Conservation (phyloP, 2,888 invertebrate genomes). For the Meta bourneti region DNA sequence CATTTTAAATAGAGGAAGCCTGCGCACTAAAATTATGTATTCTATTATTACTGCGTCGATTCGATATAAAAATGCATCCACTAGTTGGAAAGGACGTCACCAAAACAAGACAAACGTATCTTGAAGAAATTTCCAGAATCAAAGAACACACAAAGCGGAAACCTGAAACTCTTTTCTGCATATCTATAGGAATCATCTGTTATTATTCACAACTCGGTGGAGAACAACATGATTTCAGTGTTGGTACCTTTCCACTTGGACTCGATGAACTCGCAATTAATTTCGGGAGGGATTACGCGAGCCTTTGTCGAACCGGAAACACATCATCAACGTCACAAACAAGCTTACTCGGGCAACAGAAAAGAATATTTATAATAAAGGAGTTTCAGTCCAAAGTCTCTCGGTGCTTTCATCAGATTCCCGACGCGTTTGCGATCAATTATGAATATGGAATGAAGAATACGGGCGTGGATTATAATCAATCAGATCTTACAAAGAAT, state of each 20-base stretch:
- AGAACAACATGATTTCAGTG: not conserved
- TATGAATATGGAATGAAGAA: slow-evolving; percentile 24
- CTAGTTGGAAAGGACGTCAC: not conserved
- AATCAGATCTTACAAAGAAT: slow-evolving; percentile 5
- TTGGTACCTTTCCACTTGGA: slow-evolving; percentile 28
- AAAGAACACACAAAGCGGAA: not conserved
- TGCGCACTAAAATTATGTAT: not conserved
- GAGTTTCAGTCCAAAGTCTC: slow-evolving; percentile 6
- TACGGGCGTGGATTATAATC: not conserved
- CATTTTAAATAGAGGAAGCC: not conserved
- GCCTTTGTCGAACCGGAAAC: slow-evolving; percentile 48
- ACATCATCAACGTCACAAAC: slow-evolving; percentile 49
- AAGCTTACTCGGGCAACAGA: slow-evolving; percentile 34
- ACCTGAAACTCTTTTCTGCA: not conserved
- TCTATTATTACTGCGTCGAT: no score
- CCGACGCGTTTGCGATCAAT: slow-evolving; percentile 8
- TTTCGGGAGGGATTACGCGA: slow-evolving; percentile 54
- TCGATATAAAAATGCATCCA: no score
- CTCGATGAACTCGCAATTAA: slow-evolving; percentile 38
- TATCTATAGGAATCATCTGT: not conserved
- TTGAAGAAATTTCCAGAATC: not conserved
- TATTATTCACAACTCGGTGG: no score
- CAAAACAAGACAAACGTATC: not conserved
- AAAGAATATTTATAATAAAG: slow-evolving; percentile 52
- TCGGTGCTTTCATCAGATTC: slow-evolving; percentile 25